phyloP scores from a whole-genome alignment of 2,888 invertebrate species.

The Cheilosia variabilis region DNA sequence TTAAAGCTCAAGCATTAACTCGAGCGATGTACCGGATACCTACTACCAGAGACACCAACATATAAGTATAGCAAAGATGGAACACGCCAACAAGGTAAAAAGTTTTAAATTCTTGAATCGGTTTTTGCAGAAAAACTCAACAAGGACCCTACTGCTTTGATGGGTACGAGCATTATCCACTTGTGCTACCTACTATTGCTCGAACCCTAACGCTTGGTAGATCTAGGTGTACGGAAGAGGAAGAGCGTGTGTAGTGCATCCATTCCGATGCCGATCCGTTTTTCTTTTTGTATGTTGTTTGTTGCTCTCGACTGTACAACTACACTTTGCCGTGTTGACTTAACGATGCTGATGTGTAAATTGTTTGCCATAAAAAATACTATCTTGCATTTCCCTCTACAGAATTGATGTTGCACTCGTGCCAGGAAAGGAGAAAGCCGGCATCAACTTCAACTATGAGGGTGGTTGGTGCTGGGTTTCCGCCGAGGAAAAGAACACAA shows the following conservation, averaged over 20 bases:
- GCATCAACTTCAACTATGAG: slow-evolving; percentile 2
- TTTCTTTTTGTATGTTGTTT: slow-evolving; percentile 13
- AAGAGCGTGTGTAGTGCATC: not conserved
- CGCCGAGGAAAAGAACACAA: slow-evolving; percentile 24
- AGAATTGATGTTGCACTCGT: slow-evolving; percentile 54
- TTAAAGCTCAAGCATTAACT: slow-evolving; percentile 22
- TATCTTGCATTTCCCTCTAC: slow-evolving; percentile 31
- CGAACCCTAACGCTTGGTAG: too few relatives aligned
- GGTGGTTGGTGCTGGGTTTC: slow-evolving; percentile 14
- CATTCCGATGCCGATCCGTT: not conserved
- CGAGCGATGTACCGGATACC: not conserved
- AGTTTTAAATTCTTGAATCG: slow-evolving; percentile 39
- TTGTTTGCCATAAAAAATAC: slow-evolving; percentile 66
- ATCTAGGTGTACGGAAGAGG: too few relatives aligned
- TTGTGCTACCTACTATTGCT: too few relatives aligned
- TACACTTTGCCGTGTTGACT: slow-evolving; percentile 56
- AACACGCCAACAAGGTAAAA: slow-evolving; percentile 13
- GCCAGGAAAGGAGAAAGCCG: slow-evolving; percentile 31
- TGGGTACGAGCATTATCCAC: not conserved
- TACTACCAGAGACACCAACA: too few relatives aligned
- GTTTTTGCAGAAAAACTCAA: slow-evolving; percentile 1
- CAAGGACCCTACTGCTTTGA: slow-evolving; percentile 20
- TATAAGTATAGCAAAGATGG: slow-evolving; percentile 2
- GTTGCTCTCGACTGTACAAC: slow-evolving; percentile 36
- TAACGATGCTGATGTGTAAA: slow-evolving; percentile 69